Percentiles rank a stretch among this genome's conserved stretches.
phyloP scores from a whole-genome alignment of 2,888 invertebrate species.

The Geotrupes spiniger region DNA sequence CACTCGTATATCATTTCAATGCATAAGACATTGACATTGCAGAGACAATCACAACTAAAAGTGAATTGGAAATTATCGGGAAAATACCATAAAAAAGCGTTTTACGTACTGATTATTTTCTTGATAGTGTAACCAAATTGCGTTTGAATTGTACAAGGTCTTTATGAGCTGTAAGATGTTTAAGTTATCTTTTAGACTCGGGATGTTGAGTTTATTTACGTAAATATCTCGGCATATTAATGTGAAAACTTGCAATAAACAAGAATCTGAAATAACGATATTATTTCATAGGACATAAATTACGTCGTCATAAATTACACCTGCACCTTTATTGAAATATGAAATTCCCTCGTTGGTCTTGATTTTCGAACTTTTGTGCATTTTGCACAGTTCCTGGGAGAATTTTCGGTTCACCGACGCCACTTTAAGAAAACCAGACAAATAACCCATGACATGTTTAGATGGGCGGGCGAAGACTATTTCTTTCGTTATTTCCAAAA shows the following conservation, averaged over 20 bases:
- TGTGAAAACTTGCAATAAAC: slow-evolving; percentile 37
- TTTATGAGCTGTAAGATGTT: slow-evolving; percentile 33
- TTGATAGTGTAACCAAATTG: slow-evolving; percentile 30
- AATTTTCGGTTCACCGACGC: slow-evolving; percentile 28
- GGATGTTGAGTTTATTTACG: slow-evolving; percentile 19
- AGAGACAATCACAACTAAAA: slow-evolving; percentile 40
- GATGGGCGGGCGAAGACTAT: slow-evolving; percentile 23
- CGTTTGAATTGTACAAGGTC: slow-evolving; percentile 31
- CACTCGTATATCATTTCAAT: slow-evolving; percentile 20
- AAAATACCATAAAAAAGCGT: too few species aligned
- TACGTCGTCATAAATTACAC: too few species aligned
- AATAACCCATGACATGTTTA: slow-evolving; percentile 16
- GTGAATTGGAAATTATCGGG: background rate
- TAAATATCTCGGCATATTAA: slow-evolving; percentile 32
- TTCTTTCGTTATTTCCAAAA: slow-evolving; percentile 19
- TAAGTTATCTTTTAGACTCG: slow-evolving; percentile 30
- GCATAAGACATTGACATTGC: slow-evolving; percentile 21
- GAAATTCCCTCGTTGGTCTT: slow-evolving; percentile 29
- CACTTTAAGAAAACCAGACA: slow-evolving; percentile 22
- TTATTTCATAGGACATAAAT: too few species aligned
- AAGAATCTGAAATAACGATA: slow-evolving; percentile 34
- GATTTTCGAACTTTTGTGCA: slow-evolving; percentile 13
- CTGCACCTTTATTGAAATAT: slow-evolving; percentile 35
- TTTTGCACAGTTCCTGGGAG: slow-evolving; percentile 32
- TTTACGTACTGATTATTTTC: slow-evolving; percentile 25